Evolutionary conservation across 2,797 vertebrate genomes (phyloP), one percentile per base, ranked within the genome.

Genomic region (Taenioides sp.): DNA sequence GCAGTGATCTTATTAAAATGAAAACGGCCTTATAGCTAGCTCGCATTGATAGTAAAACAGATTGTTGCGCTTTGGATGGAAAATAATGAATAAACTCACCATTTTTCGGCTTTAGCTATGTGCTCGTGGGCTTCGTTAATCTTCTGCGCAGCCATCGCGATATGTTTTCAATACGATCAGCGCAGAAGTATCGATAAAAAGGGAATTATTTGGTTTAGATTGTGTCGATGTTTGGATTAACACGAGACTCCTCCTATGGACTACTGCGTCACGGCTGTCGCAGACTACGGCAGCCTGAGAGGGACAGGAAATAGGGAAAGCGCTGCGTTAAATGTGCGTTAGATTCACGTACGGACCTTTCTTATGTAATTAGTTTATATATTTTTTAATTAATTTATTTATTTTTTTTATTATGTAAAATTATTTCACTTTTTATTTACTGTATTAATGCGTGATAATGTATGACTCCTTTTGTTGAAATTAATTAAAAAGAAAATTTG

Each of bases 71-170:
- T 12, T 14, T 11, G 2, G 5, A 11, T 1, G 1, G 1, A n/a
- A 43, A 40, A 22, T 31, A 25, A 1, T 0, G 27, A 1, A 60
- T 1, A 6, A 1, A 80, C 86, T 93, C 82, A 98, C 98, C 95
- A 97, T 95, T 99, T 99, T 82, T 99, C 98, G 0, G 97, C 98
- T 81, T 98, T 98, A 0, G 96, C 95, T 64, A 99, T 95, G 79
- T 99, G 98, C 75, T 99, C 98, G 7, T 98, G 93, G 1, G 95
- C 98, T 80, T 98, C 98, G 85, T 98, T 98, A 74, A 99, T 99
- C 90, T 99, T 99, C 92, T 98, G 97, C 12, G 98, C 97, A 28
- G 97, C 97, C 97, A 99, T 99, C 54, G 58, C 72, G 74, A 20
- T 5, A 2, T 28, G 18, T 1, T 60, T 1, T 49, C 1, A 18